Conservation (phyloP, 1,140 invertebrate species). For the Antheraea mylitta region DNA sequence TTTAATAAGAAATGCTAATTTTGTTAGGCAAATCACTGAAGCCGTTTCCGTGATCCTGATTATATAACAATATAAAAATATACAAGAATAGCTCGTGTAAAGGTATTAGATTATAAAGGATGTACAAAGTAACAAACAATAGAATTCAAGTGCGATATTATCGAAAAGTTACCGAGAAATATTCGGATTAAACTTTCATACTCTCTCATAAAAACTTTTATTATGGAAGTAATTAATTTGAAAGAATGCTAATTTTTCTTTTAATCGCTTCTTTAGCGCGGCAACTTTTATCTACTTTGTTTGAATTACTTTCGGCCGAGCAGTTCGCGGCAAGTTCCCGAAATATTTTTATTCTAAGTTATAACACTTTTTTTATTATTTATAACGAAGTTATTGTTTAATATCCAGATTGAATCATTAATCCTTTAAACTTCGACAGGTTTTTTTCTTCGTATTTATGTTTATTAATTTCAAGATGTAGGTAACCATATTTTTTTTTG, state of each 20-base stretch:
- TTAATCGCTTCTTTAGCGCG: conserved; percentile 73
- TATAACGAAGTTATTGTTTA: conserved; percentile 32
- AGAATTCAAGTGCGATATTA: conserved; percentile 25
- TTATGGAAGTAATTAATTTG: conserved; percentile 72
- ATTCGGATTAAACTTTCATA: conserved; percentile 47
- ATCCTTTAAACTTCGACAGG: background rate
- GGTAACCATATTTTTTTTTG: no score
- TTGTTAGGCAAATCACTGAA: no score
- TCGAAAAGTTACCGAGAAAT: conserved; percentile 39
- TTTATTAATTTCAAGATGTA: background rate
- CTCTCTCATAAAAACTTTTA: conserved; percentile 62
- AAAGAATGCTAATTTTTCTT: conserved; percentile 75
- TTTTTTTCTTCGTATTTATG: background rate
- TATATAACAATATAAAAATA: no score
- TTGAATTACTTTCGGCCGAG: conserved; percentile 69
- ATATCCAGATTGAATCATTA: conserved; percentile 3
- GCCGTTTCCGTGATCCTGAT: no score
- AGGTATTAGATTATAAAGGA: no score
- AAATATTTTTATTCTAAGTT: conserved; percentile 49
- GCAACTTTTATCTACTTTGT: conserved; percentile 75
- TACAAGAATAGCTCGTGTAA: no score
- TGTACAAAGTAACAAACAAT: conserved; percentile 21
- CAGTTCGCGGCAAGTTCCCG: conserved; percentile 55
- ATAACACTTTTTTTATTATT: conserved; percentile 37
- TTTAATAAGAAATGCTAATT: no score